Percentiles rank a stretch among this genome's conserved stretches.
These are phyloP conservation scores for Beroe ovata DNA, from an alignment of 37 sponge, comb jelly and placozoan species.

Conservation along the genomic window DNA sequence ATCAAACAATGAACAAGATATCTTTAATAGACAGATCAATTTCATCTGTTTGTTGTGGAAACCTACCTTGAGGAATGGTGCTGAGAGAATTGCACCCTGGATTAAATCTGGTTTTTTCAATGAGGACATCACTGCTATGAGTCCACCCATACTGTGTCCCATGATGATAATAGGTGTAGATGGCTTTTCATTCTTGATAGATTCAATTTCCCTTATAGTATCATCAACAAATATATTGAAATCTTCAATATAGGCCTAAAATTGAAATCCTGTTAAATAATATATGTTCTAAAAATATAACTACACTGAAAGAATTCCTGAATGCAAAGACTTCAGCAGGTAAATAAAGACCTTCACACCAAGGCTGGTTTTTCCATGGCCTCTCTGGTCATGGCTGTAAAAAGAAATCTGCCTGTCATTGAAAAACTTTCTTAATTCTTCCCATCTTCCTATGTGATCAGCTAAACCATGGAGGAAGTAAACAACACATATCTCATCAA, in stretches of 20 bases:
- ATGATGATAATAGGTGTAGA: slow-evolving; percentile 33
- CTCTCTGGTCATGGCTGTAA: slow-evolving; percentile 42
- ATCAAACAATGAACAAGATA: too few species aligned
- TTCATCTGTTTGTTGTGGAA: not conserved
- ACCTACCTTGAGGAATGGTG: slow-evolving; percentile 52
- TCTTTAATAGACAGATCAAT: not conserved
- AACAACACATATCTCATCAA: slow-evolving; percentile 4
- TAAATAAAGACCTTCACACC: slow-evolving; percentile 22
- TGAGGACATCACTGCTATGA: slow-evolving; percentile 1
- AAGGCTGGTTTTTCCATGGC: slow-evolving; percentile 11
- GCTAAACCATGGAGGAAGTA: slow-evolving; percentile 51
- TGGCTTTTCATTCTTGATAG: slow-evolving; percentile 30
- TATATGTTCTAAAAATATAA: not conserved
- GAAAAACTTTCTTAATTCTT: not conserved
- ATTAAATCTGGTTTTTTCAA: slow-evolving; percentile 24
- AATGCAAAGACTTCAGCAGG: too few species aligned
- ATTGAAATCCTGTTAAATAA: not conserved
- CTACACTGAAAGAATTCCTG: not conserved
- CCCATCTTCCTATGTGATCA: slow-evolving; percentile 43
- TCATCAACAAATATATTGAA: slow-evolving; percentile 35
- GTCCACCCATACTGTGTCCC: slow-evolving; percentile 63
- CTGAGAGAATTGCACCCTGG: slow-evolving; percentile 22
- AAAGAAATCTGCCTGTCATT: not conserved
- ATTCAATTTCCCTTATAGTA: slow-evolving; percentile 21
- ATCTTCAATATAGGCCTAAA: slow-evolving; percentile 54